Percentiles rank a stretch among this genome's conserved stretches.
Evolutionary conservation across 2,113 vertebrate genomes (phyloP).

Genomic region (Lophius piscatorius): DNA sequence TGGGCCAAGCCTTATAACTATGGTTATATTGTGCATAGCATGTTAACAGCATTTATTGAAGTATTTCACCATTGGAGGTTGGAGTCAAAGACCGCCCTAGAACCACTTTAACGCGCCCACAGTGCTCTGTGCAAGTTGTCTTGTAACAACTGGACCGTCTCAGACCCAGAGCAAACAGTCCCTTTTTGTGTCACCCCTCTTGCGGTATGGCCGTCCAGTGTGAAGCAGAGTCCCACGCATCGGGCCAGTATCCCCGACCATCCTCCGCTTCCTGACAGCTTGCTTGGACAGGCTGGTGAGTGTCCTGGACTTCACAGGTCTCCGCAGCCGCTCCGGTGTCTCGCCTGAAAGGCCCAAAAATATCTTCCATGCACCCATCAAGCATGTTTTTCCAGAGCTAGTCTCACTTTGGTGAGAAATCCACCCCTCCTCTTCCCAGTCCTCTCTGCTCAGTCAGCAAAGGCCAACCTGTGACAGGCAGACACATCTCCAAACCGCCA

Average conservation of each 20-base stretch:
- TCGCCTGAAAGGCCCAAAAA: conserved; percentile 70
- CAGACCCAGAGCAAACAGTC: conserved; percentile 77
- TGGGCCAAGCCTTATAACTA: too few species aligned
- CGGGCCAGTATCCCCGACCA: conserved; percentile 64
- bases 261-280: conserved; percentile 63
- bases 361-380: conserved; percentile 67
- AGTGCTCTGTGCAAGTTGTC: conserved; percentile 61
- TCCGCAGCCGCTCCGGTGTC: conserved; percentile 52
- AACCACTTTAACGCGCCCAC: conserved; percentile 18
- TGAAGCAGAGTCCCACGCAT: conserved; percentile 78
- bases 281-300: conserved; percentile 55
- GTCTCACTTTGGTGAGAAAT: conserved; percentile 75
- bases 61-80: too few species aligned
- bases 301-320: conserved; percentile 62
- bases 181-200: conserved; percentile 73
- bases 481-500: conserved; percentile 61
- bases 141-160: conserved; percentile 70
- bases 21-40: too few species aligned
- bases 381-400: conserved; percentile 71
- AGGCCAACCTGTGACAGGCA: conserved; percentile 69
- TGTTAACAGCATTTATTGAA: too few species aligned
- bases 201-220: conserved; percentile 72
- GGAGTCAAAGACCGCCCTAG: too few species aligned
- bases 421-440: conserved; percentile 57
- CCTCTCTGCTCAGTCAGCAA: conserved; percentile 67